A percentile compares a stretch with the other conserved stretches of the same genome.
Conservation (phyloP, 2,888 invertebrate genomes). For the Psococerastis gibbosa region DNA sequence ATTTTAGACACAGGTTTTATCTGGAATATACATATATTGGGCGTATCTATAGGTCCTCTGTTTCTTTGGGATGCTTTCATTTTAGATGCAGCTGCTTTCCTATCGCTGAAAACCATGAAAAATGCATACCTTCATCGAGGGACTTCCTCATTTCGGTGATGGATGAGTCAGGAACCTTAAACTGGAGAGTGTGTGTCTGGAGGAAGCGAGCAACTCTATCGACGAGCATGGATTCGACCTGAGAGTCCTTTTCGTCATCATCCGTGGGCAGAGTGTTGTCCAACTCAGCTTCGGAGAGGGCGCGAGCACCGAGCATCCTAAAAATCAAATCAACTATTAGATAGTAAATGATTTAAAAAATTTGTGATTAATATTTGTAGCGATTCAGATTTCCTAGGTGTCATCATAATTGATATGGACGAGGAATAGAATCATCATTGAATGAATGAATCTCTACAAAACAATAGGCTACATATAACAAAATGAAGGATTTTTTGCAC, state of each 20-base stretch:
- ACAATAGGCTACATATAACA: too few species aligned
- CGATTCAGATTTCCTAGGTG: too few species aligned
- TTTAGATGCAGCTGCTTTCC: constrained; percentile 65
- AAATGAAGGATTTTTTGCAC: too few species aligned
- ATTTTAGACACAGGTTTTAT: too few species aligned
- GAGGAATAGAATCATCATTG: neutral
- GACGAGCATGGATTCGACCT: constrained; percentile 47
- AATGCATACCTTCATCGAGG: constrained; percentile 58
- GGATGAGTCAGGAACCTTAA: constrained; percentile 56
- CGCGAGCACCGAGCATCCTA: constrained; percentile 20
- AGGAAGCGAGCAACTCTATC: constrained; percentile 58
- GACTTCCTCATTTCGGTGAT: constrained; percentile 55
- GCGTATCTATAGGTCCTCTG: too few species aligned
- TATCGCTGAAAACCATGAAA: constrained; percentile 35
- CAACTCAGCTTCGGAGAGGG: constrained; percentile 24
- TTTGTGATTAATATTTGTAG: too few species aligned
- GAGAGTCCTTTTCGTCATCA: constrained; percentile 47
- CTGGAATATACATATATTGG: too few species aligned
- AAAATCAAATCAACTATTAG: neutral
- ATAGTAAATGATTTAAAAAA: too few species aligned
- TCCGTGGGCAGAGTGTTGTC: constrained; percentile 37
- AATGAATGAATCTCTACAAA: too few species aligned
- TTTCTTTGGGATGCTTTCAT: too few species aligned
- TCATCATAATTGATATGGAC: too few species aligned
- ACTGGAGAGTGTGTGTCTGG: constrained; percentile 58